Percentiles rank a stretch among this genome's conserved stretches.
Conservation (phyloP, 2,888 invertebrate genomes). For the Campoletis raptor region DNA sequence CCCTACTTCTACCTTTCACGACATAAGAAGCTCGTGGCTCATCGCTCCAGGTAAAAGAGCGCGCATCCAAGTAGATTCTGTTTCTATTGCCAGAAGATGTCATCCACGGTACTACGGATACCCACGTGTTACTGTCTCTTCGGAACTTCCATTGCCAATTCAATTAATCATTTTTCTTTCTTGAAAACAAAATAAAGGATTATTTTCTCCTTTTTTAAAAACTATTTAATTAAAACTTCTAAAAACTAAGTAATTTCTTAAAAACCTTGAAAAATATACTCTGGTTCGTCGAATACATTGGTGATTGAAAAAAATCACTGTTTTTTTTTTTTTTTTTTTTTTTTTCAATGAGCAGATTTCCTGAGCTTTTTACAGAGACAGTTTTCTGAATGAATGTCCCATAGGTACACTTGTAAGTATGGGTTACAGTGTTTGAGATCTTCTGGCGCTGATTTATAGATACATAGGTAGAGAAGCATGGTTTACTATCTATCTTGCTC, state of each 20-base stretch:
- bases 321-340: not conserved
- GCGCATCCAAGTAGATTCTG: constrained; percentile 53
- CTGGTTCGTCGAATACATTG: not conserved
- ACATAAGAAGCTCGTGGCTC: constrained; percentile 42
- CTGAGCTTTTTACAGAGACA: not conserved
- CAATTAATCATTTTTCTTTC: not conserved
- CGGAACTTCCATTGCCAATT: not conserved
- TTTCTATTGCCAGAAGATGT: constrained; percentile 56
- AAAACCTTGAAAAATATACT: not conserved
- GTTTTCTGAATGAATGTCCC: not conserved
- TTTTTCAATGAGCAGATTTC: not conserved
- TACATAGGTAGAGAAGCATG: not conserved
- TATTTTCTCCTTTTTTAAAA: not conserved
- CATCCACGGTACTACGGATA: not conserved
- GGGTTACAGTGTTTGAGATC: not conserved
- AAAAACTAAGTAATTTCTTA: no score
- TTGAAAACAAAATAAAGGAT: not conserved
- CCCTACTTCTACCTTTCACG: constrained; percentile 17
- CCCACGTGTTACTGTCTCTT: not conserved
- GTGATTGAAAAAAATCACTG: not conserved
- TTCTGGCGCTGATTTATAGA: constrained; percentile 22
- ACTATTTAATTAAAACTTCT: no score
- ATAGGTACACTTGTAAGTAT: not conserved
- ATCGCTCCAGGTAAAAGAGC: constrained; percentile 32
- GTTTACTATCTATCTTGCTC: constrained; percentile 46